Percentiles rank a stretch among this genome's conserved stretches.
These are phyloP conservation scores for Albula glossodonta DNA, from an alignment of 2,113 vertebrate genomes.

Conservation along the genomic window DNA sequence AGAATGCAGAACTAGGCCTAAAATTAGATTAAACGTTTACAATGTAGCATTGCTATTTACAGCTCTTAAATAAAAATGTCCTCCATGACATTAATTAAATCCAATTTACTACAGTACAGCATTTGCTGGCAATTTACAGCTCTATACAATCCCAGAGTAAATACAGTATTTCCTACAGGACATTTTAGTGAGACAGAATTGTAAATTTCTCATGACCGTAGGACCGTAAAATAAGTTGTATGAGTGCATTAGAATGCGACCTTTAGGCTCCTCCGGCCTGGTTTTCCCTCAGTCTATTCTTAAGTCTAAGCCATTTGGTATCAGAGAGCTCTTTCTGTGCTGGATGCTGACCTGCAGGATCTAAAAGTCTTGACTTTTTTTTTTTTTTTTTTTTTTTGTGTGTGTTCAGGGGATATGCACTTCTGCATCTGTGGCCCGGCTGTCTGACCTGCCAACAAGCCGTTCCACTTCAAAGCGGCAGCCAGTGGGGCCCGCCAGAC, in stretches of 20 bases:
- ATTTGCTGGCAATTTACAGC: background rate
- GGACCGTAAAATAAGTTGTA: background rate
- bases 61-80: background rate
- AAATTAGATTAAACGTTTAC: conserved; percentile 8
- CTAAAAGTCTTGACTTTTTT: background rate
- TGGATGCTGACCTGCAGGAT: background rate
- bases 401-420: background rate
- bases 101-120: background rate
- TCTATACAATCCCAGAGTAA: background rate
- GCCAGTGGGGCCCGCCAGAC: too few species aligned
- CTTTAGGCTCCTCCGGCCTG: background rate
- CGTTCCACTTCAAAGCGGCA: background rate
- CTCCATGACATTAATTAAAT: background rate
- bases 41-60: conserved; percentile 1
- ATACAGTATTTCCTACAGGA: background rate
- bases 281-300: background rate
- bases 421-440: background rate
- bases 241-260: background rate
- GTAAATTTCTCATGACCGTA: background rate
- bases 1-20: background rate
- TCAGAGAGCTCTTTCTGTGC: background rate
- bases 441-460: background rate
- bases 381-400: background rate
- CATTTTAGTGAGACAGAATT: background rate
- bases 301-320: background rate